Evolutionary conservation across 2,797 vertebrate genomes (phyloP), one percentile per base, ranked within the genome.

Genomic region (Aythya fuligula): DNA sequence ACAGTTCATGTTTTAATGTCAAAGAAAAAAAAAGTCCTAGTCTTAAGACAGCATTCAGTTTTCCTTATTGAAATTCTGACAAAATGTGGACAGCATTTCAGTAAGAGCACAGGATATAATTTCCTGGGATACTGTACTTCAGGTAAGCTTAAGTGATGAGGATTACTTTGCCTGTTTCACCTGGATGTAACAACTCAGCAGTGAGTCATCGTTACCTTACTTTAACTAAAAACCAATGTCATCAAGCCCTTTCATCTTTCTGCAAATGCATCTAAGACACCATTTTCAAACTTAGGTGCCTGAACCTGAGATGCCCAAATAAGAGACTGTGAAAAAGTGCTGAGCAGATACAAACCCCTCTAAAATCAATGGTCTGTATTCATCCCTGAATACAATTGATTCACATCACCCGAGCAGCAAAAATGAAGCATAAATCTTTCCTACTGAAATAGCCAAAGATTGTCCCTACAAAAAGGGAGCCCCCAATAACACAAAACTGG

Each of bases 311-410:
- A 57, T 17, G 76, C 22, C 51, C 67, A 86, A 94, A 70, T 45
- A 84, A 70, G 43, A 78, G 27, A 76, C 36, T 57, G 27, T 13
- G 83, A 47, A 49, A 87, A 94, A 78, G 62, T 82, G 87, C 89
- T 94, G 74, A 88, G 66, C 38, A 92, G 45, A 69, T 66, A 75
- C 27, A 86, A 93, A 91, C 25, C 13, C 36, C 58, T 88, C 86
- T 94, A 81, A 94, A 96, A 96, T 78, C 94, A 95, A 84, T 88
- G 89, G 56, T 56, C 58, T 78, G 64, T 87, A 81, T 88, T 92
- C 85, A 90, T 67, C 64, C 76, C 79, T 57, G 43, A 94, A 91
- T 57, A 73, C 54, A 91, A 97, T 21, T 91, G 87, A 89, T 78
- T 93, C 76, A 73, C 43, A 86, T 70, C 81, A 91, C 53, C 70